Evolutionary conservation across 2,888 invertebrate species (phyloP).

Genomic region (Automeris io): DNA sequence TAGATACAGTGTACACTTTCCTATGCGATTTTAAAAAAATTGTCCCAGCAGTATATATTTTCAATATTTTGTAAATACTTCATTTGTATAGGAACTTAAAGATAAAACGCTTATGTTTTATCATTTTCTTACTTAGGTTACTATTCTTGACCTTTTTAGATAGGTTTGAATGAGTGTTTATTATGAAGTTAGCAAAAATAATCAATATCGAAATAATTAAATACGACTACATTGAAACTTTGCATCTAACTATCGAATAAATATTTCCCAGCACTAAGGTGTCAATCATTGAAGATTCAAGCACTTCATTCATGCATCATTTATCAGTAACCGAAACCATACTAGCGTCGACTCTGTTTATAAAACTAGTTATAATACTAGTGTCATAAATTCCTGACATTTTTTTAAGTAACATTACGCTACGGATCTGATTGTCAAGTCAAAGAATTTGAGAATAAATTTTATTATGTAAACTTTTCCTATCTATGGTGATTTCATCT

Average conservation of each 20-base stretch:
- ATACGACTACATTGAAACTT: background rate
- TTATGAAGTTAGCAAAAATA: no score
- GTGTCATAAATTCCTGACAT: slow-evolving; percentile 2
- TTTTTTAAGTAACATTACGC: background rate
- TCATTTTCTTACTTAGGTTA: no score
- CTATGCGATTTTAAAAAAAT: no score
- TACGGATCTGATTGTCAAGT: background rate
- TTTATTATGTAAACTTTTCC: no score
- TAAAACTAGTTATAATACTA: slow-evolving; percentile 2
- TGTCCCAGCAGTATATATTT: no score
- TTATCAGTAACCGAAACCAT: slow-evolving; percentile 3
- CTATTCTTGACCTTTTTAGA: no score
- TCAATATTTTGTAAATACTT: no score
- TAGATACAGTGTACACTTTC: no score
- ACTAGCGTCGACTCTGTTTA: slow-evolving; percentile 2
- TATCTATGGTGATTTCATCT: background rate
- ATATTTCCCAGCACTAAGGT: background rate
- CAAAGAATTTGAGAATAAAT: background rate
- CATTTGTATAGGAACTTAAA: no score
- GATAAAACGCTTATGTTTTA: no score
- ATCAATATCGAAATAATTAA: no score
- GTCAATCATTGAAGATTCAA: slow-evolving; percentile 3
- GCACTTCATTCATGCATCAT: slow-evolving; percentile 3
- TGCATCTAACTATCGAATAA: background rate
- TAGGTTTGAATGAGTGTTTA: no score